A percentile compares a stretch with the other conserved stretches of the same genome.
phyloP scores from a whole-genome alignment of 1,140 invertebrate genomes.

The Heliothis subflexa region DNA sequence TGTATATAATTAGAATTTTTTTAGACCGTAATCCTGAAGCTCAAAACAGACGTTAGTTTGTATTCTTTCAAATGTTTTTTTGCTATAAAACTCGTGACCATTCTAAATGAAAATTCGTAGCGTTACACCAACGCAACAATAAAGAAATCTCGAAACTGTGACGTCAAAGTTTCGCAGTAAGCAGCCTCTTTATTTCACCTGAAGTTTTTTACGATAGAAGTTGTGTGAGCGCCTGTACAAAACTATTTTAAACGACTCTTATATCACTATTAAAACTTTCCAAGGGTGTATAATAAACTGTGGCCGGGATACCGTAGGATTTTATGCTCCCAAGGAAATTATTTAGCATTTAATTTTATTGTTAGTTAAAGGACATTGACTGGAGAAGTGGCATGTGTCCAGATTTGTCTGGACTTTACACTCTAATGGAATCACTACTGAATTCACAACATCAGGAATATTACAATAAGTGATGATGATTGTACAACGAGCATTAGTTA shows the following conservation, averaged over 20 bases:
- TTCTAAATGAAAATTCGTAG: not conserved
- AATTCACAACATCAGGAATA: too few relatives aligned
- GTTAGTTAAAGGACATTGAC: not conserved
- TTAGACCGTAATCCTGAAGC: too few relatives aligned
- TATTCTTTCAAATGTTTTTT: not conserved
- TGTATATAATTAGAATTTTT: too few relatives aligned
- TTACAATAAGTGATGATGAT: too few relatives aligned
- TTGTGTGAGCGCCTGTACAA: slow-evolving; percentile 49
- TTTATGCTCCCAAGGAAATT: slow-evolving; percentile 17
- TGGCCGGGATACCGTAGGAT: slow-evolving; percentile 33
- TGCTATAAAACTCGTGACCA: too few relatives aligned
- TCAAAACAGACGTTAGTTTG: too few relatives aligned
- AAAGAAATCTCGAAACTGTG: slow-evolving; percentile 34
- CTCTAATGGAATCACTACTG: too few relatives aligned
- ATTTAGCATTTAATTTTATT: slow-evolving; percentile 35
- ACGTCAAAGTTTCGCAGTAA: slow-evolving; percentile 49
- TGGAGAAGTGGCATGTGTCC: not conserved
- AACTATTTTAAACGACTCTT: slow-evolving; percentile 75
- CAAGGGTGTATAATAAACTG: slow-evolving; percentile 56
- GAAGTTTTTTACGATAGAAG: slow-evolving; percentile 64
- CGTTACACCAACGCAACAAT: slow-evolving; percentile 4
- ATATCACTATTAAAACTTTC: slow-evolving; percentile 73
- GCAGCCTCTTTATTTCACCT: slow-evolving; percentile 48
- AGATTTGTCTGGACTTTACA: not conserved
- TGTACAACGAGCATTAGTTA: too few relatives aligned